Evolutionary conservation across 2,797 vertebrate species (phyloP).

Genomic region (Sparus aurata): DNA sequence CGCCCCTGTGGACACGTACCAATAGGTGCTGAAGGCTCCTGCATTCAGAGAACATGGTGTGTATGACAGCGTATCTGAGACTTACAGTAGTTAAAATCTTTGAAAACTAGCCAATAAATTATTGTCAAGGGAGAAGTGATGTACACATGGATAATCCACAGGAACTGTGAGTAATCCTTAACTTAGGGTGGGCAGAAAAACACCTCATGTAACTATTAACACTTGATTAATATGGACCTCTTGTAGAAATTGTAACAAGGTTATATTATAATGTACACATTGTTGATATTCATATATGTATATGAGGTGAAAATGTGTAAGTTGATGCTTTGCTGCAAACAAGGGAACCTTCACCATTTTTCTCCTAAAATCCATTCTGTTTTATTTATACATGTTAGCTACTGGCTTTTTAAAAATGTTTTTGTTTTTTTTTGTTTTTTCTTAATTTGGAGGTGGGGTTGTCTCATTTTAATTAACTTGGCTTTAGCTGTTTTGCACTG

Average conservation of each 20-base stretch:
- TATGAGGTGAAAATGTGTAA: constrained; percentile 62
- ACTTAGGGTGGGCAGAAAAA: constrained; percentile 33
- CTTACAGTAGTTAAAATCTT: background rate
- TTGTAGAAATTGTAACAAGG: constrained; percentile 63
- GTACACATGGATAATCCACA: constrained; percentile 30
- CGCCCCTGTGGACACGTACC: too few relatives aligned
- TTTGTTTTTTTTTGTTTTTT: constrained; percentile 61
- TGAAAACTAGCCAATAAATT: constrained; percentile 14
- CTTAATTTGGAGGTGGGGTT: background rate
- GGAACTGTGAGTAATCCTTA: constrained; percentile 48
- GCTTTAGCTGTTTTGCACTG: constrained; percentile 85
- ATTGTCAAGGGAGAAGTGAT: background rate
- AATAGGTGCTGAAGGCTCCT: constrained; percentile 48
- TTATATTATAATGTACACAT: constrained; percentile 54
- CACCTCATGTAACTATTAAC: constrained; percentile 49
- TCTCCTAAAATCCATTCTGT: constrained; percentile 43
- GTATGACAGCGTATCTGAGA: background rate
- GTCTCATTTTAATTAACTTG: constrained; percentile 72
- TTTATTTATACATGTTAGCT: constrained; percentile 73
- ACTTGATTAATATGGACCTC: constrained; percentile 57
- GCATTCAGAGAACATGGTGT: background rate
- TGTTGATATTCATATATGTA: constrained; percentile 72
- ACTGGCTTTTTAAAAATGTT: constrained; percentile 58
- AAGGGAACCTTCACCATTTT: constrained; percentile 39
- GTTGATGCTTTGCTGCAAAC: constrained; percentile 65